A percentile compares a stretch with the other conserved stretches of the same genome.
Evolutionary conservation across 2,888 invertebrate genomes (phyloP).

Genomic region (Lobophora halterata): DNA sequence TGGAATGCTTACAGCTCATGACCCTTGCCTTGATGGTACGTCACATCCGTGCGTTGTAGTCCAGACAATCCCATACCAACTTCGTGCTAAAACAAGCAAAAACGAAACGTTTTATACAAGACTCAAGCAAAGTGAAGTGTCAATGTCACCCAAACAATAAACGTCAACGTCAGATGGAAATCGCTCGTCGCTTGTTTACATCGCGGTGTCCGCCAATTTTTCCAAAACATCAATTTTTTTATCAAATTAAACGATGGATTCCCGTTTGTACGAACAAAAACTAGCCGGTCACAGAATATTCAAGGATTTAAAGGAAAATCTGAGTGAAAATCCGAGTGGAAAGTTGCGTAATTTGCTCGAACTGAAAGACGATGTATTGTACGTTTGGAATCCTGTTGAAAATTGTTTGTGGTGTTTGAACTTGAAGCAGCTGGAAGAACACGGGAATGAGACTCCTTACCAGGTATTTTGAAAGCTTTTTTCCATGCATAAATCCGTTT

Average conservation of each 20-base stretch:
- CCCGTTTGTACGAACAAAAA: conserved; percentile 79
- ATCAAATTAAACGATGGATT: conserved; percentile 71
- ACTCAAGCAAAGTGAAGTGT: neutral
- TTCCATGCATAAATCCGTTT: neutral
- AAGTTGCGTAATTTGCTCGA: conserved; percentile 83
- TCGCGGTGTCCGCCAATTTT: neutral
- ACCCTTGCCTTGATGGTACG: no score
- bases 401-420: conserved; percentile 84
- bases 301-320: conserved; percentile 76
- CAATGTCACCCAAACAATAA: neutral
- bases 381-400: conserved; percentile 84
- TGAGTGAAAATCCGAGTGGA: conserved; percentile 72
- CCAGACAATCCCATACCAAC: no score
- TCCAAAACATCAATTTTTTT: neutral
- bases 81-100: no score
- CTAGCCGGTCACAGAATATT: conserved; percentile 83
- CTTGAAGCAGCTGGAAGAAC: conserved; percentile 71
- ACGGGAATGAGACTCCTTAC: conserved; percentile 76
- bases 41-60: no score
- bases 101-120: no score
- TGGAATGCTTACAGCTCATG: no score
- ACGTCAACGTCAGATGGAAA: neutral
- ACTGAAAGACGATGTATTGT: conserved; percentile 84
- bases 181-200: neutral
- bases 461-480: conserved; percentile 71